Evolutionary conservation across 2,113 vertebrate genomes (phyloP), one percentile per base, ranked within the genome.

Genomic region (Sceloporus undulatus): DNA sequence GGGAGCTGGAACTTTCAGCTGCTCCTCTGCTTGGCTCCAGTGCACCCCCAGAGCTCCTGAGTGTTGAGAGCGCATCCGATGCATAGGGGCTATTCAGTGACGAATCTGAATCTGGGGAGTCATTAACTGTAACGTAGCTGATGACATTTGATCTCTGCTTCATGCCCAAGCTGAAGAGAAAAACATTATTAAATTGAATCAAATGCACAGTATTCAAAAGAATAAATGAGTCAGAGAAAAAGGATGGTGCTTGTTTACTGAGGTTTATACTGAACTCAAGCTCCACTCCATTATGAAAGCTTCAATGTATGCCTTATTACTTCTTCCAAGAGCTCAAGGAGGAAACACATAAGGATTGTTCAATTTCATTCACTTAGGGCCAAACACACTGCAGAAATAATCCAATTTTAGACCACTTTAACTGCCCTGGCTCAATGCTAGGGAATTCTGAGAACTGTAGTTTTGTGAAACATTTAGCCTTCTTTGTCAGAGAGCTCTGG

Each of bases 41-140:
- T 27, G 94, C 91, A 25, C 93, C 23, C 0, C 96, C 92, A 0
- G 96, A 90, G 79, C 95, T 96, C 95, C 96, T 95, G 90, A 97
- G 93, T 1, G 95, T 94, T 84, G 94, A 94, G 89, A 97, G 93
- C 0, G 94, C 93, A 87, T 98, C 98, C 85, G 98, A 92, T 94
- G 97, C 96, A 59, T 98, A 98, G 0, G 98, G 98, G 96, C 98
- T 99, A 96, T 95, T 98, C 96, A 97, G 96, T 88, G 98, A 99
- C 3, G 98, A 99, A 96, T 99, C 98, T 0, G 99, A 99, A 95
- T 99, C 98, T 1, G 98, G 98, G 80, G 99, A 99, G 93, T 99
- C 99, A 19, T 99, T 98, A 42, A 99, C 98, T 0, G 98, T 99
- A 89, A 99, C 98, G 0, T 99, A 99, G 95, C 98, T 99, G 97